Percentiles rank a stretch among this genome's conserved stretches.
Conservation (phyloP, 2,888 invertebrate genomes). For the Sarcophaga carnaria region DNA sequence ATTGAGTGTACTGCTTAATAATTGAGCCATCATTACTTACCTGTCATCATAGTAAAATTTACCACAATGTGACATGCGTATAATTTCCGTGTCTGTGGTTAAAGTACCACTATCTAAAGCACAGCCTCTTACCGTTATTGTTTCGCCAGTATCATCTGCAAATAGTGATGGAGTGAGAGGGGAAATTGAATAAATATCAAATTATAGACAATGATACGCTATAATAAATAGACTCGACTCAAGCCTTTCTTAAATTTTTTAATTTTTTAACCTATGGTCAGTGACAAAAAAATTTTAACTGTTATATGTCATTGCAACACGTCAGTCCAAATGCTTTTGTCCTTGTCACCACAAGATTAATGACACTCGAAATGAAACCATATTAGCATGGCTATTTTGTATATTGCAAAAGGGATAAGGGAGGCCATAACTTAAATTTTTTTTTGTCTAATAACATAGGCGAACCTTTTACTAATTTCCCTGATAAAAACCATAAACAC, state of each 20-base stretch:
- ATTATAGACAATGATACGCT: too few species aligned
- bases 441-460: too few species aligned
- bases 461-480: background rate
- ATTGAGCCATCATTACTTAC: conserved; percentile 81
- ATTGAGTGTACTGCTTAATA: background rate
- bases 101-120: conserved; percentile 97
- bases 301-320: background rate
- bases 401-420: too few species aligned
- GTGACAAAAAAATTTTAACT: background rate
- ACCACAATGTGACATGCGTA: conserved; percentile 98
- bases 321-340: background rate
- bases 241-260: too few species aligned
- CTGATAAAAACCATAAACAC: background rate
- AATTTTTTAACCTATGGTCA: too few species aligned
- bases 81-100: conserved; percentile 97
- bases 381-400: background rate
- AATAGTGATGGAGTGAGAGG: background rate
- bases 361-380: background rate
- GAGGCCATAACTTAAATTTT: too few species aligned
- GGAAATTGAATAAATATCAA: background rate
- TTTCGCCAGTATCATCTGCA: conserved; percentile 89
- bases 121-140: conserved; percentile 95
- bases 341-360: background rate
- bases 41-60: conserved; percentile 94
- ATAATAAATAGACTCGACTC: too few species aligned